Evolutionary conservation across 2,113 vertebrate species (phyloP), one percentile per base, ranked within the genome.

Genomic region (Festucalex cinctus): DNA sequence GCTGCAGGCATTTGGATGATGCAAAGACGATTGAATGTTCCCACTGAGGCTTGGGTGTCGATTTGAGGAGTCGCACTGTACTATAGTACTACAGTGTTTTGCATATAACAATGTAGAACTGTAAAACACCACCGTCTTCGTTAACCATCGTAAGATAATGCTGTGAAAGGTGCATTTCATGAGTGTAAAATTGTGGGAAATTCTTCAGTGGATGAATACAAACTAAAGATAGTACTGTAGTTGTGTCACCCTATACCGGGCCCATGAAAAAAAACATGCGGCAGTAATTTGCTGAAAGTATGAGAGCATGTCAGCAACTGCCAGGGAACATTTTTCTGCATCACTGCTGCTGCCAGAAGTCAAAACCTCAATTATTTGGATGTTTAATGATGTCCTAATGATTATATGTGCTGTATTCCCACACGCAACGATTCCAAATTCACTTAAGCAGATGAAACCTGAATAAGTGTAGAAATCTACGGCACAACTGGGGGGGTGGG

Each of bases 81-180:
- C 20, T 20, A 56, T 81, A 53, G 59, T 83, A 53, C 19, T 61
- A 37, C 58, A 61, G 2, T n/a, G 63, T 60, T 77, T 69, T 80
- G 9, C 1, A 36, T n/a, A 44, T 81, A 64, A 22, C 24, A 13
- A 54, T 26, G 9, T 3, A 16, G 32, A 57, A 32, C 28, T 2
- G 26, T n/a, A n/a, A n/a, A n/a, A 6, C 5, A 10, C 10, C 10
- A 4, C 4, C 9, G 51, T 14, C 12, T 54, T 54, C 51, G 17
- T 26, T 56, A 56, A 56, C 14, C 6, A 57, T 1, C 26, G 14
- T 57, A 59, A 5, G 32, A 32, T 32, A 17, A 5, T 32, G 56
- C 56, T 17, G 1, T 17, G 28, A 60, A 39, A 39, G 20, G 19
- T 39, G 20, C 20, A 60, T 13, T n/a, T 39, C 1, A 39, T n/a